These are phyloP conservation scores for Cairina moschata DNA, from an alignment of 2,113 vertebrate species.

Conservation along the genomic window DNA sequence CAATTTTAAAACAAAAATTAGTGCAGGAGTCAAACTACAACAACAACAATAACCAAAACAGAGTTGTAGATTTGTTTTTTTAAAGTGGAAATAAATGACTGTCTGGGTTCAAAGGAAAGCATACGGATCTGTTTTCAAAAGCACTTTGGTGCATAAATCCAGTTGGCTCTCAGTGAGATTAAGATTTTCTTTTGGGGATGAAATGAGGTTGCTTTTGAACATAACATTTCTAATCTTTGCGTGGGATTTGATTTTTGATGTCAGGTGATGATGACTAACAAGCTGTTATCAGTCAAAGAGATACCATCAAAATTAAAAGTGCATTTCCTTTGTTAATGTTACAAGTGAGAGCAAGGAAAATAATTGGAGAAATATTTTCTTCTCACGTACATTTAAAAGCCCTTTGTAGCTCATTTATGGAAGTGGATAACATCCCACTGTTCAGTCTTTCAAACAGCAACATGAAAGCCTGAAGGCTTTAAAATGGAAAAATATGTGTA, in stretches of 20 bases:
- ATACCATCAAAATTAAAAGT: conserved; percentile 13
- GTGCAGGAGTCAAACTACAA: conserved; percentile 60
- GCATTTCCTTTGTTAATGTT: neutral
- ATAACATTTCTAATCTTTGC: neutral
- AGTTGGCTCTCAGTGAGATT: neutral
- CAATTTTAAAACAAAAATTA: conserved; percentile 68
- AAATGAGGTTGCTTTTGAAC: conserved; percentile 1
- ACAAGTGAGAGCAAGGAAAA: neutral
- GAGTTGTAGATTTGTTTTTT: neutral
- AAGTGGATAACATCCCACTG: neutral
- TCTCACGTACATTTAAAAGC: neutral
- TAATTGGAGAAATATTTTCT: neutral
- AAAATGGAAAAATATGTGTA: neutral
- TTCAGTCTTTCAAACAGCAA: conserved; percentile 4
- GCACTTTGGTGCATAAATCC: neutral
- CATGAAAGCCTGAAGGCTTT: neutral
- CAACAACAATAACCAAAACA: neutral
- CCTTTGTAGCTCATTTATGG: neutral
- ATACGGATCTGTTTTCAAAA: neutral
- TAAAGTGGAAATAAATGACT: neutral
- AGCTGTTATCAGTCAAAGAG: neutral
- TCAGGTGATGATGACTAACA: neutral
- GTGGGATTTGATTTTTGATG: neutral
- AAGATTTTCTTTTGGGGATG: neutral
- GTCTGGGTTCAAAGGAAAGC: neutral